Conservation (phyloP, 2,113 vertebrate genomes). For the Larimichthys polyactis region DNA sequence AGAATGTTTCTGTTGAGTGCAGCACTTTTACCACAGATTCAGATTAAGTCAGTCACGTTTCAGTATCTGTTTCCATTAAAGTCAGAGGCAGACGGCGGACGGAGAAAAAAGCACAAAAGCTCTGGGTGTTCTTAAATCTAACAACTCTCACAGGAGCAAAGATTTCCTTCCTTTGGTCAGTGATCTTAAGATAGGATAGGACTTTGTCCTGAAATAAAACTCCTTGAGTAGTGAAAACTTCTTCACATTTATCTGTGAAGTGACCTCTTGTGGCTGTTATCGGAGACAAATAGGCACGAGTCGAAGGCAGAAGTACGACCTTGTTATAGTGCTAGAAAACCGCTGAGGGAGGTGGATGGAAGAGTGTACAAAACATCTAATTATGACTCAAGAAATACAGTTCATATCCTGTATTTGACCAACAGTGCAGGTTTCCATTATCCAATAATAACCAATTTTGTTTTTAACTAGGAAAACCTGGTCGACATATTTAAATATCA, state of each 20-base stretch:
- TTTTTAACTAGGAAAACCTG: too few relatives aligned
- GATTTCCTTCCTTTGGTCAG: not conserved
- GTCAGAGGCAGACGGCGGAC: not conserved
- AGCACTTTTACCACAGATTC: slow-evolving; percentile 41
- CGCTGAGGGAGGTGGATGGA: not conserved
- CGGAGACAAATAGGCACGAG: too few relatives aligned
- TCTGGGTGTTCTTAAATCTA: not conserved
- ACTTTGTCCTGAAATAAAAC: not conserved
- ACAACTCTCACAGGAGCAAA: slow-evolving; percentile 1
- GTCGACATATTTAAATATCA: too few relatives aligned
- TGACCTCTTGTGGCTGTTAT: not conserved
- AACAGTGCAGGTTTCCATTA: not conserved
- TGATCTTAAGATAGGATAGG: not conserved
- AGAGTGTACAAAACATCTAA: not conserved
- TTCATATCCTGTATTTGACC: not conserved
- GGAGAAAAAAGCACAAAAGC: not conserved
- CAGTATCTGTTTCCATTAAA: slow-evolving; percentile 37
- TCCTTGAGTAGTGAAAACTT: not conserved
- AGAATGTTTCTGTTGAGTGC: slow-evolving; percentile 35
- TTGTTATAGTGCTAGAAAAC: not conserved
- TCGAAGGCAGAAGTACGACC: not conserved
- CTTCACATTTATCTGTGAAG: not conserved
- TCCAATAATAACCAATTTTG: too few relatives aligned
- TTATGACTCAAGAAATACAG: not conserved
- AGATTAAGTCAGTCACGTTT: slow-evolving; percentile 27